Percentiles rank a stretch among this genome's conserved stretches.
Conservation (phyloP, 1,140 invertebrate genomes). For the Listronotus bonariensis region DNA sequence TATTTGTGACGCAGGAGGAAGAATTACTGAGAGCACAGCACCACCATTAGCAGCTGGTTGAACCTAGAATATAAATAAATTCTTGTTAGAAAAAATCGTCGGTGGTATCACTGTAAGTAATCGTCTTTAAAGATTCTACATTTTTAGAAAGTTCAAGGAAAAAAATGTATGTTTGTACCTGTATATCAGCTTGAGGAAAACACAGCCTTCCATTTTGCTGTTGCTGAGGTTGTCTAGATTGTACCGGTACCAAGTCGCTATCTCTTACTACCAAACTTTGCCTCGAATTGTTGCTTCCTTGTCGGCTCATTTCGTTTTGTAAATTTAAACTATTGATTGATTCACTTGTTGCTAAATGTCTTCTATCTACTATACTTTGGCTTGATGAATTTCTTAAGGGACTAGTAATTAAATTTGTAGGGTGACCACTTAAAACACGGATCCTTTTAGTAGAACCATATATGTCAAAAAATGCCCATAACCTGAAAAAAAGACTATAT, state of each 20-base stretch:
- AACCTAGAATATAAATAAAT: slow-evolving; percentile 56
- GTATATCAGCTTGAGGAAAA: slow-evolving; percentile 60
- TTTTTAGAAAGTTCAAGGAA: too few relatives aligned
- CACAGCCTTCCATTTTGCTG: slow-evolving; percentile 57
- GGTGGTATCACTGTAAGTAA: not conserved
- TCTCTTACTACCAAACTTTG: slow-evolving; percentile 34
- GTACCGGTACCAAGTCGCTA: slow-evolving; percentile 14
- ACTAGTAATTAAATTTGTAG: slow-evolving; percentile 32
- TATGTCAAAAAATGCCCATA: slow-evolving; percentile 96
- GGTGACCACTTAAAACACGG: slow-evolving; percentile 65
- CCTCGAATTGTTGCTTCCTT: slow-evolving; percentile 50
- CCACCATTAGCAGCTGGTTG: slow-evolving; percentile 67
- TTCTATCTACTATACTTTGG: slow-evolving; percentile 44
- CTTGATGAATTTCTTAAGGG: slow-evolving; percentile 55
- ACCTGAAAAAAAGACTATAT: slow-evolving; percentile 26
- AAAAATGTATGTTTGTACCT: slow-evolving; percentile 11
- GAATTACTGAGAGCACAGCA: slow-evolving; percentile 77
- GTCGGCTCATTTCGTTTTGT: slow-evolving; percentile 48
- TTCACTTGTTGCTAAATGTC: slow-evolving; percentile 56
- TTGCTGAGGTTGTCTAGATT: slow-evolving; percentile 20
- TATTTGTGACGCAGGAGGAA: slow-evolving; percentile 65
- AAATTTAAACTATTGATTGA: slow-evolving; percentile 60
- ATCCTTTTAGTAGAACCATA: slow-evolving; percentile 92
- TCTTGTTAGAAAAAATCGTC: not conserved
- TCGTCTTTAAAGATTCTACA: too few relatives aligned